A percentile compares a stretch with the other conserved stretches of the same genome.
Conservation (phyloP, 2,113 vertebrate genomes). For the Tautogolabrus adspersus region DNA sequence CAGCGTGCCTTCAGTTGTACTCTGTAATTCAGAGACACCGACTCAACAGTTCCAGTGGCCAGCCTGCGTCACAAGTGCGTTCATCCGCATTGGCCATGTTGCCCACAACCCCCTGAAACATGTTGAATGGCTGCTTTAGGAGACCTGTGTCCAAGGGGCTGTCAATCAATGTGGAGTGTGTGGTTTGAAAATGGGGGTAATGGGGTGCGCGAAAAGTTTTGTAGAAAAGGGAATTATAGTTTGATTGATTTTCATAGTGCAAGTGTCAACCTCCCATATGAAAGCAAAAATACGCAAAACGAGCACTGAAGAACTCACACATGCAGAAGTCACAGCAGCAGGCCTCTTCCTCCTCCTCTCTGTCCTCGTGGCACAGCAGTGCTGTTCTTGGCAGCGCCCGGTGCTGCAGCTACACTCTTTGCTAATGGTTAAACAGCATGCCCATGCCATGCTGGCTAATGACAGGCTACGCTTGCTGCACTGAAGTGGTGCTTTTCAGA, state of each 20-base stretch:
- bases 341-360: constrained; percentile 32
- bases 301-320: constrained; percentile 6
- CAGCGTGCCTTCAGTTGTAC: constrained; percentile 61
- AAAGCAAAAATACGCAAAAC: constrained; percentile 41
- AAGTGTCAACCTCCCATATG: constrained; percentile 50
- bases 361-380: constrained; percentile 65
- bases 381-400: constrained; percentile 69
- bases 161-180: constrained; percentile 72
- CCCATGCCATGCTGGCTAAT: constrained; percentile 78
- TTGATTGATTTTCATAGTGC: constrained; percentile 37
- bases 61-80: constrained; percentile 80
- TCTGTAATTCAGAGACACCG: constrained; percentile 77
- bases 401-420: constrained; percentile 52
- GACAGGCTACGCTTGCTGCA: constrained; percentile 77
- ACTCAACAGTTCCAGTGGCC: constrained; percentile 67
- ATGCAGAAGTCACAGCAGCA: constrained; percentile 19
- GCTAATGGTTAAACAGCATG: constrained; percentile 78
- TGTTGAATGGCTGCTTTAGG: constrained; percentile 48
- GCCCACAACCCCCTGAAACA: constrained; percentile 76
- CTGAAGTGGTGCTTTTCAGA: constrained; percentile 73
- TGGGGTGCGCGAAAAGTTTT: constrained; percentile 18
- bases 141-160: constrained; percentile 55
- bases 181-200: constrained; percentile 61
- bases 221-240: constrained; percentile 43
- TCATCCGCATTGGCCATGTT: constrained; percentile 62